Evolutionary conservation across 37 sponge, comb jelly and placozoan genomes (phyloP), one percentile per base, ranked within the genome.

Genomic region (Spongia lamella): DNA sequence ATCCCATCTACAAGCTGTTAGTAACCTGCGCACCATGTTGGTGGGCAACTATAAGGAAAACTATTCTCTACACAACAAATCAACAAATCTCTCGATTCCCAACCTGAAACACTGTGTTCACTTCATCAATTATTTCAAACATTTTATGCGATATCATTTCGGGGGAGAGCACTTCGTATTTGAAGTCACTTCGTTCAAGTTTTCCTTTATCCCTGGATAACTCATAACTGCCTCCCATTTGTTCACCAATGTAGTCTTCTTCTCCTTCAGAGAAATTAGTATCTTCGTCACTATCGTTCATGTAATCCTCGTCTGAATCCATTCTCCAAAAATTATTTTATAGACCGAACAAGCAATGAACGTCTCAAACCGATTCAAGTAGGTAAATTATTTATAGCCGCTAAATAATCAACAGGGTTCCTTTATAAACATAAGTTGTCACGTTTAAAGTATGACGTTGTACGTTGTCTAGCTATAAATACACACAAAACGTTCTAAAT

Each of bases 1-100:
- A 75, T 95, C 96, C 96, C 96, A 95, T 30, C 86, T 89, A 77
- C 91, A 89, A 40, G 87, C 72, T 0, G 84, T 85, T 16, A 95
- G 63, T 3, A 95, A 77, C 3, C 81, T 80, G 9, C 96, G 69
- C 20, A 90, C 89, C 53, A 78, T 67, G 24, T 78, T 84, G 13
- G 93, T 64, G 6, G 96, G 92, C 49, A 95, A 61, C 88, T 92
- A 53, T 19, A 67, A 62, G 33, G 43, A 16, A 11, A 19, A 35
- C 66, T 19, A 7, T 47, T 53, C 31, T 81, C 36, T 65, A 70
- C 19, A 25, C 34, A 78, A 34, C 35, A 31, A 9, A 20, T 49
- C 19, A 43, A 30, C 51, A 70, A 39, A 39, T n/a, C n/a, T n/a
- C n/a, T n/a, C n/a, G n/a, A n/a, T n/a, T n/a, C n/a, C n/a, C 47